Percentiles rank a stretch among this genome's conserved stretches.
Evolutionary conservation across 2,113 vertebrate genomes (phyloP).

Genomic region (Oplegnathus fasciatus): DNA sequence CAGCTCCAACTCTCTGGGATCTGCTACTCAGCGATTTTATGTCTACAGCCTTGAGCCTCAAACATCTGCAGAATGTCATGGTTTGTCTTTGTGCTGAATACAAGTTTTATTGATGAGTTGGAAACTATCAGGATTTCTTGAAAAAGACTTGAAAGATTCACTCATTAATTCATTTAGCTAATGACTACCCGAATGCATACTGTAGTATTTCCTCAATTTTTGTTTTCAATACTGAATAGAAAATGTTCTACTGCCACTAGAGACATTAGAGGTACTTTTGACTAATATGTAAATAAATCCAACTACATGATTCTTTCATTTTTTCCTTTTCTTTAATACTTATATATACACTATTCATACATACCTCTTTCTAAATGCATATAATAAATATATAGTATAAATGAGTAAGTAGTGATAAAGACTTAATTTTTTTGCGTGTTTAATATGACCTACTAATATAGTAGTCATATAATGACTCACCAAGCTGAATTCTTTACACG

Average conservation of each 20-base stretch:
- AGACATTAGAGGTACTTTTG: neutral
- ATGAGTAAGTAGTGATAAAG: no score
- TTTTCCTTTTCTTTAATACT: neutral
- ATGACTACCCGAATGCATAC: neutral
- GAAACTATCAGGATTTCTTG: neutral
- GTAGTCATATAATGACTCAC: no score
- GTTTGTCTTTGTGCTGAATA: constrained; percentile 9
- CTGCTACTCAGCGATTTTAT: constrained; percentile 10
- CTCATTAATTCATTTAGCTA: no score
- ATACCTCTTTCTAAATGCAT: neutral
- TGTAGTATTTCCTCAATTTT: neutral
- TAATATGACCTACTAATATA: no score
- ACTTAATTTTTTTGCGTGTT: no score
- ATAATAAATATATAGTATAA: no score
- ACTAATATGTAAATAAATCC: neutral
- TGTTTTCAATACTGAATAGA: neutral
- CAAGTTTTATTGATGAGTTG: neutral
- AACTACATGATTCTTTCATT: neutral
- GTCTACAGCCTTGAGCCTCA: neutral
- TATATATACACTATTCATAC: neutral
- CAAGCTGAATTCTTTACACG: no score
- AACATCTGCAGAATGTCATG: neutral
- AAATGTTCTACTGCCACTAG: neutral
- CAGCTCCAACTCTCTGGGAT: constrained; percentile 52
- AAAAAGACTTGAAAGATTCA: neutral